Evolutionary conservation across 1,140 invertebrate genomes (phyloP), one percentile per base, ranked within the genome.

Genomic region (Drosophila carrolli): DNA sequence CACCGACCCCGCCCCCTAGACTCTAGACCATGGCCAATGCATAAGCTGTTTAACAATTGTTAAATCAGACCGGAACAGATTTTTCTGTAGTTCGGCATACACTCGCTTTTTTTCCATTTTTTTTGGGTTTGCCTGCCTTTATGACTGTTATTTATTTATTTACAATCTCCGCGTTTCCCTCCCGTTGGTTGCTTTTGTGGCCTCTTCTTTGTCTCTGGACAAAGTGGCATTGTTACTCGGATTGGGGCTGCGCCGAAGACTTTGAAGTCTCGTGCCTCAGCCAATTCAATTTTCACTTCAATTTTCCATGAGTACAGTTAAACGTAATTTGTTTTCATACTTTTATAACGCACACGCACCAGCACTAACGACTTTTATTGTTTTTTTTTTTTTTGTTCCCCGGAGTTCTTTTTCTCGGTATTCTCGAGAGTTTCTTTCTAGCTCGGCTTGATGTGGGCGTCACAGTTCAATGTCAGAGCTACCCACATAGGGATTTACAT

Each of bases 51-150:
- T 89, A 89, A 75, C 84, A 84, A 89, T 89, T 89, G 84, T 89
- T 89, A 89, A 89, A 89, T 89, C 84, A 89, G 84, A 89, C 84
- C 84, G 84, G 84, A 89, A 89, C 84, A 89, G 43, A 72, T 85
- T 86, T 85, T 84, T 62, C 72, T 65, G 62, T 66, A 62, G 48
- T 44, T 47, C 48, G 54, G 63, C 67, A 44, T 19, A 51, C 46
- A 50, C 57, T 50, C 72, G 50, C 57, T 43, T 50, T 50, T 48
- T 32, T 47, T 56, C 19, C 1, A 54, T 61, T 19, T 23, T 44
- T 46, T 19, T 46, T 19, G 3, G 19, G 16, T 56, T 53, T 60
- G 55, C 37, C 32, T 51, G n/a, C 19, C 40, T 32, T 19, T 32
- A 23, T 37, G 32, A 47, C 46, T 70, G 68, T 72, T 73, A 71